These are phyloP conservation scores for Heliconius cydno DNA, from an alignment of 2,888 invertebrate genomes.

Conservation along the genomic window DNA sequence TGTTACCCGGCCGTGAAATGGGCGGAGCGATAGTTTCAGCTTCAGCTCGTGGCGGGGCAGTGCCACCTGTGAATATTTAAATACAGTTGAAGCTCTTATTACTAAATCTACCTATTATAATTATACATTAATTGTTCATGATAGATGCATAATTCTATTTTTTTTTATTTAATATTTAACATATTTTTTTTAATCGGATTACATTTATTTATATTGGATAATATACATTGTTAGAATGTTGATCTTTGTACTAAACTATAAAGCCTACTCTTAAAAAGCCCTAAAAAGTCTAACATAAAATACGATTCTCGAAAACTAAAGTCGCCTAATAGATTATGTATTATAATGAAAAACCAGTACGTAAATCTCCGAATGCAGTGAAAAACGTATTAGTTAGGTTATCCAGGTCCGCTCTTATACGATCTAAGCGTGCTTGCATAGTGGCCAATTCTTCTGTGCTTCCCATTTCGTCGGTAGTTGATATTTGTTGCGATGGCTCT, in stretches of 20 bases:
- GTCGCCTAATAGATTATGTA: not conserved
- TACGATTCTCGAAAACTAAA: no score
- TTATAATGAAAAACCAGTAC: not conserved
- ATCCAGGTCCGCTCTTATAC: conserved; percentile 56
- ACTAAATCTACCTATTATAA: no score
- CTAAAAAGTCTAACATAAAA: no score
- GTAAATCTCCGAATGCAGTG: conserved; percentile 51
- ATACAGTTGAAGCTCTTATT: no score
- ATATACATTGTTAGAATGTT: no score
- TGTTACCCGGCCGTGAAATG: conserved; percentile 33
- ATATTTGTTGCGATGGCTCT: not conserved
- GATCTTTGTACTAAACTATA: no score
- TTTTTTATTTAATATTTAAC: no score
- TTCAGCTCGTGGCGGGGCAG: not conserved
- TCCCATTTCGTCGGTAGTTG: conserved; percentile 15
- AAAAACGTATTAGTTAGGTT: conserved; percentile 56
- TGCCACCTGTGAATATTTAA: not conserved
- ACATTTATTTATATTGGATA: no score
- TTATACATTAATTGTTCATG: no score
- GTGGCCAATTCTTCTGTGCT: conserved; percentile 52
- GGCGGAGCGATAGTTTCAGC: conserved; percentile 7
- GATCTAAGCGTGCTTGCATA: conserved; percentile 51
- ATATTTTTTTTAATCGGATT: no score
- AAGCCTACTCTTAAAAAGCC: no score
- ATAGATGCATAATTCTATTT: no score